Base-by-base conservation (phyloP, 1,140 invertebrate genomes). In the Apis florea region DNA sequence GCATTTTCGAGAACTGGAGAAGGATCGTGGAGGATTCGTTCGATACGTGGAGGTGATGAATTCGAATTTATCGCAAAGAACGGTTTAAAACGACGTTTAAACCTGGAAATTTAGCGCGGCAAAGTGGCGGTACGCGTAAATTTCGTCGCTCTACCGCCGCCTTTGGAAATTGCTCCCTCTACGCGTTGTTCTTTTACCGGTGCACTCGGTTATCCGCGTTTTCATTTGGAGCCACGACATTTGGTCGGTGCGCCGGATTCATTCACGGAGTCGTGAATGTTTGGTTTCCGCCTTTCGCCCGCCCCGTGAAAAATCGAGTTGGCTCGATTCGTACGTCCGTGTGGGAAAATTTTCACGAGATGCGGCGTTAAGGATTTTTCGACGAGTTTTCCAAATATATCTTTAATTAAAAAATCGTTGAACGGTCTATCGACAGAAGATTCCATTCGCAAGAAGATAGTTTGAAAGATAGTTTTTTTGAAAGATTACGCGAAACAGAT, bases 171-270 rank as follows among this genome's bases (percentile, higher is more conserved):
- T 21, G 54, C 40, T 11, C 72, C 59, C 69, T 58, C 64, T 84
- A 73, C 54, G 82, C 64, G 67, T 84, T 84, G 83, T 74, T 67
- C 77, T 83, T 80, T 85, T 75, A 85, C 56, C 58, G 31, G 56
- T 82, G 63, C 51, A 71, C 73, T 78, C 61, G 83, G 79, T 85
- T 82, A 84, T 86, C 70, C 67, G 59, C 63, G 71, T 80, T 85
- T 72, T 86, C 83, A 74, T 76, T 58, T 53, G 66, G 49, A 69
- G 64, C 69, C 56, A 66, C 71, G 73, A 63, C 83, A 59, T 47
- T 73, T 40, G 49, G 19, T 24, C 15, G 31, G 24, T 26, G 56
- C 56, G 31, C 31, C 26, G 56, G 10, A 40, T 49, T 12, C 58
- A 40, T 49, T 12, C 58, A 15, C 12, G 12, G 19, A 51, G 24